Percentiles rank a stretch among this genome's conserved stretches.
Evolutionary conservation across 2,888 invertebrate genomes (phyloP).

Genomic region (Exephanes ischioxanthus): DNA sequence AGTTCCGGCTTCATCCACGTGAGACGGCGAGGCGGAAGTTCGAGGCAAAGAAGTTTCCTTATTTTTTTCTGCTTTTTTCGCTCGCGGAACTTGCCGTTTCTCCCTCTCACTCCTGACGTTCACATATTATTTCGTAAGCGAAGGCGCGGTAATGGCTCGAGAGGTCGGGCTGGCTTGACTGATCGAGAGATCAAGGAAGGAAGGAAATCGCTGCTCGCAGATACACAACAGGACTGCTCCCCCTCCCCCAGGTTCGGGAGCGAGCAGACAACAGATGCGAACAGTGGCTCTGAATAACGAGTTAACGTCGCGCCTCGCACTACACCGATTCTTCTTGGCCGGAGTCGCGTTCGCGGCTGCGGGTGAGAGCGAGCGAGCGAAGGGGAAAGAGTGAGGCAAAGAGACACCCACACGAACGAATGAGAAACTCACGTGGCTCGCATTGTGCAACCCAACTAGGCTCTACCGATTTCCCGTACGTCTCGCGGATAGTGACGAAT

Average conservation of each 20-base stretch:
- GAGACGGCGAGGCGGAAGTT: constrained; percentile 10
- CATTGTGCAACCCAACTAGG: constrained; percentile 58
- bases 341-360: constrained; percentile 35
- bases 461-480: constrained; percentile 32
- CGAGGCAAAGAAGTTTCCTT: constrained; percentile 8
- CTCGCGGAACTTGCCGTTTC: not conserved
- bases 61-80: not conserved
- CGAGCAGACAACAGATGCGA: constrained; percentile 60
- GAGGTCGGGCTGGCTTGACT: constrained; percentile 68
- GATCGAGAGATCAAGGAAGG: constrained; percentile 75
- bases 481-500: constrained; percentile 62
- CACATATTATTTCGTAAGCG: constrained; percentile 63
- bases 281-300: constrained; percentile 74
- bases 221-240: constrained; percentile 6
- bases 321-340: constrained; percentile 72
- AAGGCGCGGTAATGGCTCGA: constrained; percentile 27
- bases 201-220: constrained; percentile 69
- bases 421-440: constrained; percentile 40
- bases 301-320: constrained; percentile 71
- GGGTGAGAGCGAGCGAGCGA: not conserved
- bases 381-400: constrained; percentile 19
- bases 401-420: constrained; percentile 25
- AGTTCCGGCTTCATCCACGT: constrained; percentile 41
- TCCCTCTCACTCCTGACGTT: constrained; percentile 35
- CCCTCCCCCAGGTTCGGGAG: constrained; percentile 35